These are phyloP conservation scores for Mirza zaza DNA, from an alignment of 2,113 vertebrate genomes.

Conservation along the genomic window DNA sequence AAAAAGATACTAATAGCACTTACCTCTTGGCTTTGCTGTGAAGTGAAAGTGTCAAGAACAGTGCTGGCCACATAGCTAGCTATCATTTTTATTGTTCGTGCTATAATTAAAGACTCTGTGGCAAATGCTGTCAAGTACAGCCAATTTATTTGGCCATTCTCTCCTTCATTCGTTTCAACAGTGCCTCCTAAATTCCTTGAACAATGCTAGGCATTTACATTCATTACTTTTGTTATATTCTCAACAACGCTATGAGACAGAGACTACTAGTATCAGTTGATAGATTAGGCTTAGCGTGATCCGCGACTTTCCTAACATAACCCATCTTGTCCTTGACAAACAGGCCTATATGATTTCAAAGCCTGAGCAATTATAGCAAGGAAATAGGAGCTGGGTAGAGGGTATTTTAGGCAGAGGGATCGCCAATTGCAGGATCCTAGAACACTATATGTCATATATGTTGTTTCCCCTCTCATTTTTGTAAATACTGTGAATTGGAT, in stretches of 20 bases:
- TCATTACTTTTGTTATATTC: background rate
- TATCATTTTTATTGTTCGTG: background rate
- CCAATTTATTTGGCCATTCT: background rate
- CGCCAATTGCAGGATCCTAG: background rate
- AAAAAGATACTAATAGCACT: background rate
- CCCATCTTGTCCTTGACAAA: background rate
- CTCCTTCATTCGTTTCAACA: background rate
- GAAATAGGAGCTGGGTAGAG: background rate
- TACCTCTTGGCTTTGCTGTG: background rate
- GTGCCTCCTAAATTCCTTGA: background rate
- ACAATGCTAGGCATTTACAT: background rate
- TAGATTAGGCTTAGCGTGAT: background rate
- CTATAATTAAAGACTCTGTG: background rate
- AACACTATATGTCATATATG: background rate
- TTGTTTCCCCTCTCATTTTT: background rate
- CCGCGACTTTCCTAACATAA: background rate
- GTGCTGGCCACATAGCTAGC: background rate
- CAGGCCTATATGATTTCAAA: background rate
- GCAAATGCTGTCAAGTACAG: background rate
- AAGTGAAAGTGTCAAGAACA: background rate
- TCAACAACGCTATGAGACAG: background rate
- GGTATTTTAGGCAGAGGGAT: background rate
- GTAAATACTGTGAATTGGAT: background rate
- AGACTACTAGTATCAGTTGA: background rate
- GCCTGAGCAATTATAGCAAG: background rate